These are phyloP conservation scores for Neostethus bicornis DNA, from an alignment of 2,797 vertebrate genomes.

Conservation along the genomic window DNA sequence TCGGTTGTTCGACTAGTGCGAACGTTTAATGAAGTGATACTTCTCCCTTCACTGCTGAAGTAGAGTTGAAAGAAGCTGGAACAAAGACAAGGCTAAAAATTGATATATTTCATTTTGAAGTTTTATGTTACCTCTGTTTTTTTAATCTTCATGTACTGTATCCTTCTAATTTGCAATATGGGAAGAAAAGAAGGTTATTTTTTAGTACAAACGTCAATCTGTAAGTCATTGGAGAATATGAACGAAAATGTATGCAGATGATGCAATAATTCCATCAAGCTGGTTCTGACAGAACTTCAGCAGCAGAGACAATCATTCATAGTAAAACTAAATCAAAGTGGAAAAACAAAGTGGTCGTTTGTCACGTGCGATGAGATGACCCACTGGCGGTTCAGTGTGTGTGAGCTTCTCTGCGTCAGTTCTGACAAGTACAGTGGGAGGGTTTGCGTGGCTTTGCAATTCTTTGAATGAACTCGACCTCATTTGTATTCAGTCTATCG, in stretches of 20 bases:
- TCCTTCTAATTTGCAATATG: too few species aligned
- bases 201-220: too few species aligned
- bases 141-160: too few species aligned
- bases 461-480: slow-evolving; percentile 70
- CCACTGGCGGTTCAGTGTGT: slow-evolving; percentile 41
- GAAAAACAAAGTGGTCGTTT: slow-evolving; percentile 55
- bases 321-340: slow-evolving; percentile 47
- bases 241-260: too few species aligned
- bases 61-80: too few species aligned
- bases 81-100: too few species aligned
- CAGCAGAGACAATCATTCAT: slow-evolving; percentile 54
- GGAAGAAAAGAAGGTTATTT: too few species aligned
- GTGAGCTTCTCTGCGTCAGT: slow-evolving; percentile 58
- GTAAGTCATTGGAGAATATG: too few species aligned
- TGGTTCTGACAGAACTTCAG: slow-evolving; percentile 35
- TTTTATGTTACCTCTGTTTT: too few species aligned
- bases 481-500: slow-evolving; percentile 44
- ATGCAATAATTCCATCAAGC: neutral
- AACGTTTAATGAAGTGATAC: neutral
- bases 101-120: too few species aligned
- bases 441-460: slow-evolving; percentile 53
- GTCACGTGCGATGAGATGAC: slow-evolving; percentile 55
- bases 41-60: neutral
- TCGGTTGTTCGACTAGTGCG: slow-evolving; percentile 10
- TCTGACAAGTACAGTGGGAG: slow-evolving; percentile 59